Base-by-base conservation (phyloP, 2,888 invertebrate species). In the Hybos culiciformis region DNA sequence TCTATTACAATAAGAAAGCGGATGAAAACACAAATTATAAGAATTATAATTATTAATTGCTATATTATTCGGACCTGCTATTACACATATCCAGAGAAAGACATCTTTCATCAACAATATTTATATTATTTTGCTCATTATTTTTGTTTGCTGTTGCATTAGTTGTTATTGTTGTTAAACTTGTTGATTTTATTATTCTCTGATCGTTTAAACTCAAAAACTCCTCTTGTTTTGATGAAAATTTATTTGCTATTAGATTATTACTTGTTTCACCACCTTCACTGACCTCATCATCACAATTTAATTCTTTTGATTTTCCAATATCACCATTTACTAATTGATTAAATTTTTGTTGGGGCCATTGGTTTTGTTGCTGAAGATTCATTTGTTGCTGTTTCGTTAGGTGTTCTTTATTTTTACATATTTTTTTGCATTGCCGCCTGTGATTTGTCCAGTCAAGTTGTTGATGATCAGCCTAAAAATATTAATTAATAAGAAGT, bases 371-470 rank as follows among this genome's bases (percentile, higher is more conserved):
- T 37, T 43, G 37, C 48, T 39, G 23, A 14, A 14, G 15, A 11
- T 24, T 15, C 15, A 24, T 20, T 9, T 24, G n/a, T 26, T 15
- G 26, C 14, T 39, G 18, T 9, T 18, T 26, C 46, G 51, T 40
- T 50, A 53, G 42, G 50, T 52, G 40, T 48, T 56, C 39, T 56
- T 60, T 19, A 57, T 56, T 15, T 56, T 58, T 19, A 50, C 67
- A 61, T 57, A 69, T 57, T 55, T 70, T 68, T 41, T 65, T 63
- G 60, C 80, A 80, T 53, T 71, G 69, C 52, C 64, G 66, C 68
- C 78, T 84, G 59, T 88, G 87, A 51, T 69, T 71, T 58, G 77
- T 78, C 86, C 86, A 87, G 60, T 87, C 82, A 55, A 75, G 69
- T 50, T 74, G 76, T 65, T 87, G 87, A 62, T 88, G 87, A 49